These are phyloP conservation scores for Euura lappo DNA, from an alignment of 1,140 invertebrate species.

Conservation along the genomic window DNA sequence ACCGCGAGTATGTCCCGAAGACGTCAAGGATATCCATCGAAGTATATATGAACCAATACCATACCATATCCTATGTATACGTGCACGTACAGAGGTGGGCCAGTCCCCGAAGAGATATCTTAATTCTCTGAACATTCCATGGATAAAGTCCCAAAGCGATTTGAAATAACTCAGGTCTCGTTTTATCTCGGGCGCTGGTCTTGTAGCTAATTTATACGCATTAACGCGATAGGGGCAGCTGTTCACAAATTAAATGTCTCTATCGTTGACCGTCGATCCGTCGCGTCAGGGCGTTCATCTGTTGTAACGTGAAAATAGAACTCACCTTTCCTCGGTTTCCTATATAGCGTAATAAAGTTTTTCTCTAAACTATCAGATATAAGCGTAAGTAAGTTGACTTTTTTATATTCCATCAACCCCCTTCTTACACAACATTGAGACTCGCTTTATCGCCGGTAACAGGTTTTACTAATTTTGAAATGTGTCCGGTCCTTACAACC, in stretches of 20 bases:
- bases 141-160: conserved; percentile 25
- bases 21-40: not conserved
- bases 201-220: conserved; percentile 53
- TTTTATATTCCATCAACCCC: not conserved
- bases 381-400: too few relatives aligned
- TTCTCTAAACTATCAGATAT: too few relatives aligned
- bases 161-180: conserved; percentile 20
- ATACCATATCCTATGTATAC: not conserved
- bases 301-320: too few relatives aligned
- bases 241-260: conserved; percentile 54
- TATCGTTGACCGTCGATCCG: conserved; percentile 27
- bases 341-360: too few relatives aligned
- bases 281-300: not conserved
- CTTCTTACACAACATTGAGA: not conserved
- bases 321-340: too few relatives aligned
- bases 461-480: conserved; percentile 6
- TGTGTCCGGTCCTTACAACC: not conserved
- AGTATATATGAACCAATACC: not conserved
- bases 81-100: not conserved
- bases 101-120: conserved; percentile 34
- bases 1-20: not conserved
- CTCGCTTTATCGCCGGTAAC: not conserved
- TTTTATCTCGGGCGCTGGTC: conserved; percentile 43
- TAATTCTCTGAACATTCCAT: conserved; percentile 44
- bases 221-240: conserved; percentile 45